These are phyloP conservation scores for Stegostoma tigrinum DNA, from an alignment of 2,113 vertebrate genomes.

Conservation along the genomic window DNA sequence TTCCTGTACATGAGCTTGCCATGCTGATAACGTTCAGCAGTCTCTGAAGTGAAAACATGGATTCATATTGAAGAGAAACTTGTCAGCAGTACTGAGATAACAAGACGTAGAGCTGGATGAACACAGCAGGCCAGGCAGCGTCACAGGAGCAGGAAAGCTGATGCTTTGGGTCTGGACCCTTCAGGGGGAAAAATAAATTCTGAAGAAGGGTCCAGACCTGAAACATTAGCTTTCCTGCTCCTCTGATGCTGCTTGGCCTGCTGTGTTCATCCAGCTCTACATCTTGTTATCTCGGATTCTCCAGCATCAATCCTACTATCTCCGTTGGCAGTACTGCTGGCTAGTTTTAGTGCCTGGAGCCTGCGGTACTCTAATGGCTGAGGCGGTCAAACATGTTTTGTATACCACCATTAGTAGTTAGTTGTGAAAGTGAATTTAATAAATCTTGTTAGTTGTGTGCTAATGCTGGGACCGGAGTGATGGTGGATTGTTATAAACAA, in stretches of 20 bases:
- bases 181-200: too few relatives aligned
- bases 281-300: too few relatives aligned
- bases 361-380: background rate
- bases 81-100: background rate
- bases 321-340: too few relatives aligned
- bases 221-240: too few relatives aligned
- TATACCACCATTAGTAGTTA: background rate
- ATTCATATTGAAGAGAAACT: background rate
- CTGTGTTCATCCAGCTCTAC: too few relatives aligned
- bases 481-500: background rate
- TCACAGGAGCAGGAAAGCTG: too few relatives aligned
- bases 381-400: background rate
- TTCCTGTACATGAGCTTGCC: background rate
- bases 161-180: too few relatives aligned
- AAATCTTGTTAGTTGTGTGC: background rate
- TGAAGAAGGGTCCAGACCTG: too few relatives aligned
- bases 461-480: background rate
- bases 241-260: too few relatives aligned
- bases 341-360: background rate
- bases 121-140: too few relatives aligned
- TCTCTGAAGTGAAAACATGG: background rate
- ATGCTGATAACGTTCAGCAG: background rate
- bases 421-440: background rate
- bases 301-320: background rate
- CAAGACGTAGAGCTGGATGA: too few relatives aligned